Evolutionary conservation across 2,797 vertebrate genomes (phyloP).

Genomic region (Hapalemur alaotrensis): DNA sequence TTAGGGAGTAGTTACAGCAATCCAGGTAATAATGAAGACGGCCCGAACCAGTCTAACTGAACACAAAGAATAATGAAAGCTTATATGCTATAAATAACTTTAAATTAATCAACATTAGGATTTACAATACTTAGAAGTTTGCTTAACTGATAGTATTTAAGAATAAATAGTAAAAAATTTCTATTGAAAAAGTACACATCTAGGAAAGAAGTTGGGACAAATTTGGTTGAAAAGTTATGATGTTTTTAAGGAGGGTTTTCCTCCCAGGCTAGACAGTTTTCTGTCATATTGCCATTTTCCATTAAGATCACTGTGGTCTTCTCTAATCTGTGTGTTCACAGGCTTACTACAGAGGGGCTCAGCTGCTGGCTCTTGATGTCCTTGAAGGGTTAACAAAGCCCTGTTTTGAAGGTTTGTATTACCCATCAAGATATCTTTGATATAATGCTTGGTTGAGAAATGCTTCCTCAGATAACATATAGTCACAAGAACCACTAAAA

Average conservation of each 20-base stretch:
- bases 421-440: background rate
- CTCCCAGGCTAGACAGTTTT: background rate
- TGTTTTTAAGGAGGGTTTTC: background rate
- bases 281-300: background rate
- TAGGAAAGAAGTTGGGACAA: background rate
- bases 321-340: background rate
- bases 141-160: background rate
- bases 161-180: background rate
- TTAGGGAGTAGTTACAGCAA: background rate
- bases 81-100: background rate
- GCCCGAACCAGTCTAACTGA: background rate
- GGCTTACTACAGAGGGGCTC: background rate
- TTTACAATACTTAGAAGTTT: background rate
- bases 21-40: background rate
- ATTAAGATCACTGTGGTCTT: background rate
- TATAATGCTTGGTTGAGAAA: background rate
- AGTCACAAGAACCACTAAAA: conserved; percentile 14
- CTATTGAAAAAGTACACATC: background rate
- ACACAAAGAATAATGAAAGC: background rate
- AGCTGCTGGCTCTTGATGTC: background rate
- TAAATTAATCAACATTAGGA: background rate
- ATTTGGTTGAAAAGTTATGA: background rate
- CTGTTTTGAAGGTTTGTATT: background rate
- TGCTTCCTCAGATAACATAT: background rate
- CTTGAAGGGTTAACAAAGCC: background rate